These are phyloP conservation scores for Diabrotica balteata DNA, from an alignment of 2,888 invertebrate species.

Conservation along the genomic window DNA sequence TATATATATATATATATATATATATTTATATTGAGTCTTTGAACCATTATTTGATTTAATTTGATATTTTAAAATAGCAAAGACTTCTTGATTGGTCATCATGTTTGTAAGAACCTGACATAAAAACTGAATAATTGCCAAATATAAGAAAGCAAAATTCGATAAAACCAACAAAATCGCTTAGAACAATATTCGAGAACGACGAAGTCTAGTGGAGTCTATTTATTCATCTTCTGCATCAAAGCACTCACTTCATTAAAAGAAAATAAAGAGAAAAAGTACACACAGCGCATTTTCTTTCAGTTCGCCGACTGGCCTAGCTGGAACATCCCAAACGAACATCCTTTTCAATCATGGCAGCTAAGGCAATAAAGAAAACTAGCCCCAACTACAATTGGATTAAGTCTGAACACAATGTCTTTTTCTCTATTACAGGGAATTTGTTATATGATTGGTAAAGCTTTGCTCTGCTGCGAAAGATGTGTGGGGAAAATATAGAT, in stretches of 20 bases:
- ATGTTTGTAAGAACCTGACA: too few species aligned
- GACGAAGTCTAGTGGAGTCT: constrained; percentile 15
- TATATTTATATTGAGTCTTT: too few species aligned
- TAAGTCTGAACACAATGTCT: constrained; percentile 40
- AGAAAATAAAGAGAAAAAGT: constrained; percentile 30
- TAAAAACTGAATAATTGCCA: too few species aligned
- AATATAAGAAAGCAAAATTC: too few species aligned
- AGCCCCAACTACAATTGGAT: constrained; percentile 41
- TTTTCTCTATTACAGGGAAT: constrained; percentile 40
- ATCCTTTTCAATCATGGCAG: constrained; percentile 43
- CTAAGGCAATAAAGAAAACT: constrained; percentile 40
- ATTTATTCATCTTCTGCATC: constrained; percentile 32
- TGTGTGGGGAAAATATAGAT: constrained; percentile 28
- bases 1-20: too few species aligned
- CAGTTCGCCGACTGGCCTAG: constrained; percentile 25
- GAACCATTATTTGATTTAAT: too few species aligned
- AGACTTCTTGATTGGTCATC: too few species aligned
- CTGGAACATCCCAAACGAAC: constrained; percentile 41
- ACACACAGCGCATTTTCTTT: constrained; percentile 27
- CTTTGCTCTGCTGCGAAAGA: constrained; percentile 24
- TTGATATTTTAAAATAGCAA: too few species aligned
- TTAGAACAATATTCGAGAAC: background rate
- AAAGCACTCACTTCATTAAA: constrained; percentile 35
- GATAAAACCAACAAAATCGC: background rate
- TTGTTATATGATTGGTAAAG: constrained; percentile 40